A percentile compares a stretch with the other conserved stretches of the same genome.
Conservation (phyloP, 1,140 invertebrate genomes). For the Diabrotica virgifera region DNA sequence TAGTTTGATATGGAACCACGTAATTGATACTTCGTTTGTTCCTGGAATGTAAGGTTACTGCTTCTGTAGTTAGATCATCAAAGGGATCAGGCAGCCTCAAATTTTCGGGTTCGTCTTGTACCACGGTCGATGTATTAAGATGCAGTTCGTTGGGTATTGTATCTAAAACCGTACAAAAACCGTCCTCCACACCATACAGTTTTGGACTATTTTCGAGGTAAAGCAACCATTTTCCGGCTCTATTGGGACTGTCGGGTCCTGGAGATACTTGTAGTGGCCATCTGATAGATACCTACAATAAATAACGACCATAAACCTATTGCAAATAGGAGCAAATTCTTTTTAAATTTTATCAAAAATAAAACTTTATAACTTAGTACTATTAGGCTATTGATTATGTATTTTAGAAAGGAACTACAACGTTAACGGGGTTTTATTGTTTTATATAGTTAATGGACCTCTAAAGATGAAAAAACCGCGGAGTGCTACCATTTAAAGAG, state of each 20-base stretch:
- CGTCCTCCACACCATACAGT: slow-evolving; percentile 48
- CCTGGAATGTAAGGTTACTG: slow-evolving; percentile 53
- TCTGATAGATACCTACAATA: slow-evolving; percentile 53
- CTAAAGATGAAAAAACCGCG: too few species aligned
- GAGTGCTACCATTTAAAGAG: too few species aligned
- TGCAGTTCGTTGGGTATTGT: slow-evolving; percentile 23
- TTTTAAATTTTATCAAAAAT: too few species aligned
- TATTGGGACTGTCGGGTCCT: slow-evolving; percentile 69
- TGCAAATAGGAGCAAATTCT: too few species aligned
- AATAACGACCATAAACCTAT: background rate
- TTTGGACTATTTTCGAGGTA: slow-evolving; percentile 80
- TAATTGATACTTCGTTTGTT: slow-evolving; percentile 67
- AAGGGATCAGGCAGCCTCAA: background rate
- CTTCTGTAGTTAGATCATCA: slow-evolving; percentile 50
- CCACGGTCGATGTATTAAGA: slow-evolving; percentile 13
- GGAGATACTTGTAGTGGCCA: slow-evolving; percentile 90
- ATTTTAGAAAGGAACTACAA: too few species aligned
- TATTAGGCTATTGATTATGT: too few species aligned
- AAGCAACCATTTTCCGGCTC: slow-evolving; percentile 85
- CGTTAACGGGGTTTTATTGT: too few species aligned
- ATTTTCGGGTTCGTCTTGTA: slow-evolving; percentile 8
- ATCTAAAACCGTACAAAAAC: slow-evolving; percentile 9
- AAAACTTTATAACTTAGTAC: too few species aligned
- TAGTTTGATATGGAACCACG: slow-evolving; percentile 67
- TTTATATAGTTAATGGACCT: too few species aligned